Evolutionary conservation across 2,888 invertebrate genomes (phyloP), one percentile per base, ranked within the genome.

Genomic region (Mythimna albipuncta): DNA sequence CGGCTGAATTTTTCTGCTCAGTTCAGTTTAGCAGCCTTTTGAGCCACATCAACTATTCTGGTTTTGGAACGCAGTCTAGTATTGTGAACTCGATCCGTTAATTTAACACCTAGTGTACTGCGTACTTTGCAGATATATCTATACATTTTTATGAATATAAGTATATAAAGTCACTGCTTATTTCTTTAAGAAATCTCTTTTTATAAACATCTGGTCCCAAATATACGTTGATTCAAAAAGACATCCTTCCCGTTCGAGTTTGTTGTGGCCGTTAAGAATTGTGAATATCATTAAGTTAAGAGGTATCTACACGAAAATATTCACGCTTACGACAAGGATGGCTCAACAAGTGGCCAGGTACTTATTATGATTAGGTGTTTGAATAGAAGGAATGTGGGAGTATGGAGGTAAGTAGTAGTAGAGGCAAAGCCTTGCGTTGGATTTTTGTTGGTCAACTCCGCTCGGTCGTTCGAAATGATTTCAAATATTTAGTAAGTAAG

Each of bases 331-430:
- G 78, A 67, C 58, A 62, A 69, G 26, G 64, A 62, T 62, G 64
- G 54, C 64, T 80, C 84, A 77, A 85, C 85, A 83, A 73, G 81
- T 83, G 69, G 70, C 50, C 58, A 47, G 54, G 70, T 74, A 83
- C 85, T 85, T 80, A 83, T 69, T 69, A 71, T 77, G 83, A 83
- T 83, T 85, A 83, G 62, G 74, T 83, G 64, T 77, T 70, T 80
- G 70, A 77, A 80, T 76, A 79, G 70, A 74, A 74, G 59, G 68
- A 64, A 52, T 69, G 62, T 78, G 52, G 62, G 66, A 54, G 55
- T 69, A 63, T 44, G 47, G 21, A 68, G 26, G 82, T 55, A 62
- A 71, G 67, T 59, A 58, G 67, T 72, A 32, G 32, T 32, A 32
- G 32, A 32, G 66, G 71, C 11, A 77, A 70, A 61, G 61, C 57